Percentiles rank a stretch among this genome's conserved stretches.
Evolutionary conservation across 2,113 vertebrate species (phyloP).

Genomic region (Eublepharis macularius): DNA sequence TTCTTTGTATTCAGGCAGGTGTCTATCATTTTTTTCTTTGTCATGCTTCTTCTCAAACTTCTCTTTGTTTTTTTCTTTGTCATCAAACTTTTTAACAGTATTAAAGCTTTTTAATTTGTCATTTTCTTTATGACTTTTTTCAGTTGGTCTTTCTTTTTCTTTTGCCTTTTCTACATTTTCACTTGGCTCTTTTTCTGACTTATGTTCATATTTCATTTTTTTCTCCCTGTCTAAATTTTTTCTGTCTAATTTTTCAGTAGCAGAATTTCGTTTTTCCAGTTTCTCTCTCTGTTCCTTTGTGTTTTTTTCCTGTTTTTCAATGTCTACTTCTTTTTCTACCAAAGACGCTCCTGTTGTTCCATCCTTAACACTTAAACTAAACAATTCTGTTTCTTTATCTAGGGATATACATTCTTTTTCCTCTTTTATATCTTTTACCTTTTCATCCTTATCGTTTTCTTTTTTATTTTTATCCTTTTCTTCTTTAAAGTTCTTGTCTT

Average conservation of each 20-base stretch:
- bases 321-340: slow-evolving; percentile 78
- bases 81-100: slow-evolving; percentile 84
- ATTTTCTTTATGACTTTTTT: slow-evolving; percentile 89
- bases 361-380: slow-evolving; percentile 66
- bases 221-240: slow-evolving; percentile 91
- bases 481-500: slow-evolving; percentile 87
- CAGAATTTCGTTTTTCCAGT: slow-evolving; percentile 81
- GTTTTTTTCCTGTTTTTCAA: slow-evolving; percentile 84
- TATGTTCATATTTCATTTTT: slow-evolving; percentile 87
- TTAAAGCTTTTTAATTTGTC: slow-evolving; percentile 84
- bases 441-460: slow-evolving; percentile 91
- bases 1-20: slow-evolving; percentile 83
- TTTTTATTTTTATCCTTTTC: slow-evolving; percentile 84
- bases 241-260: slow-evolving; percentile 85
- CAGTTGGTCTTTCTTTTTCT: slow-evolving; percentile 82
- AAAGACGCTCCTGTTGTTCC: slow-evolving; percentile 47
- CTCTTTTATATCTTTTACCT: slow-evolving; percentile 81
- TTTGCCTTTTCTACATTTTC: slow-evolving; percentile 84
- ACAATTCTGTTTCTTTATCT: slow-evolving; percentile 79
- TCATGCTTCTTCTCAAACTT: slow-evolving; percentile 89
- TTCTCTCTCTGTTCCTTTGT: slow-evolving; percentile 83
- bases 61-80: slow-evolving; percentile 90
- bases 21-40: slow-evolving; percentile 85
- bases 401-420: slow-evolving; percentile 77
- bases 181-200: slow-evolving; percentile 79